Evolutionary conservation across 2,797 vertebrate species (phyloP), one percentile per base, ranked within the genome.

Genomic region (Pangasius larnaudii): DNA sequence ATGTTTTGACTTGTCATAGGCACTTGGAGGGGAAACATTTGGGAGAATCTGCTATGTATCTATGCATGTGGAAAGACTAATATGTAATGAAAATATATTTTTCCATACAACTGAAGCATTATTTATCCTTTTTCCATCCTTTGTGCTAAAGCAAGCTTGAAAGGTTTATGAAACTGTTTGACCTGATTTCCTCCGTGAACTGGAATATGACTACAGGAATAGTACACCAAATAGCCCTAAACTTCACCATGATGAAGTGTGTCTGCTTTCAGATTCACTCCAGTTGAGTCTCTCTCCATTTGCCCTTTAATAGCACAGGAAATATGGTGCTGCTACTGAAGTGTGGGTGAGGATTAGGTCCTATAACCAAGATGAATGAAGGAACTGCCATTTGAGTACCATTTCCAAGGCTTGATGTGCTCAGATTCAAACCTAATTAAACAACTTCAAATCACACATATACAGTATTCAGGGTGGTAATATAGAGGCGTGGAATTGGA

Each of bases 221-320:
- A 89, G 78, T 72, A 80, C 79, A 84, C 61, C 88, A 88, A 89
- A 88, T 89, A 90, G 85, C 88, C 75, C 85, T 87, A 89, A 88
- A 89, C 85, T 84, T 92, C 90, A 87, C 59, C 56, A 71, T 91
- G 90, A 90, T 92, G 83, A 91, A 91, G 91, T 89, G 79, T 85
- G 85, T 84, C 86, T 90, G 86, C 90, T 81, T 89, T 88, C 80
- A 89, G 69, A 91, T 87, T 80, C 53, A 90, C 79, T 87, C 58
- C 88, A 91, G 86, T 89, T 67, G 77, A 88, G 86, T 67, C 75
- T 90, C 51, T 88, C 84, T 87, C 86, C 87, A 91, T 90, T 91
- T 91, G 84, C 87, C 84, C 86, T 87, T 89, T 91, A 89, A 90
- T 91, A 88, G 71, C 85, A 87, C 71, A 89, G 22, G 9, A 59